These are phyloP conservation scores for Phengaris alcon DNA, from an alignment of 2,888 invertebrate genomes.

Conservation along the genomic window DNA sequence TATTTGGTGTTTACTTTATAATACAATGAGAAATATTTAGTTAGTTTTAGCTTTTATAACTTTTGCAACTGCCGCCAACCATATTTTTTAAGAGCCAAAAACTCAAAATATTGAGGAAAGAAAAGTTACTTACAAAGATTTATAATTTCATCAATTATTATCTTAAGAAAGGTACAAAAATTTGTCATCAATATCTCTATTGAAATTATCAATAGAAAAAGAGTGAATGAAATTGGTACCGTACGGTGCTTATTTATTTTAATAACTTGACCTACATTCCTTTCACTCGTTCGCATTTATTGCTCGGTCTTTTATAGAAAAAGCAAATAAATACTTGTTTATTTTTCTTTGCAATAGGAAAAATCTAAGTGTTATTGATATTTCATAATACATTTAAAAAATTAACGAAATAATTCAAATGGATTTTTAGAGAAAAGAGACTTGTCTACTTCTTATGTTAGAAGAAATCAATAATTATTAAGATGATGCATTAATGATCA, in stretches of 20 bases:
- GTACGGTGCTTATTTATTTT: constrained; percentile 22
- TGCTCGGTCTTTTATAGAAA: constrained; percentile 11
- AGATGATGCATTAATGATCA: too few relatives aligned
- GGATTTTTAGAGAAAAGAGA: too few relatives aligned
- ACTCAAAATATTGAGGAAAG: too few relatives aligned
- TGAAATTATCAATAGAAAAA: neutral
- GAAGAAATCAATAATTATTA: too few relatives aligned
- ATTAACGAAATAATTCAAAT: neutral
- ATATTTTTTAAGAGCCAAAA: too few relatives aligned
- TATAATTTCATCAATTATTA: neutral
- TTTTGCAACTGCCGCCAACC: too few relatives aligned
- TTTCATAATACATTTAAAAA: neutral
- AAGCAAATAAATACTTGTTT: constrained; percentile 19
- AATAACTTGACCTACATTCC: constrained; percentile 38
- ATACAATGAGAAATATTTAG: too few relatives aligned
- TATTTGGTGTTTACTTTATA: too few relatives aligned
- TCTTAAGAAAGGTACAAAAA: neutral
- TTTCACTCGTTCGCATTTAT: constrained; percentile 30
- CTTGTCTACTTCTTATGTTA: too few relatives aligned
- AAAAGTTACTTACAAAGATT: too few relatives aligned
- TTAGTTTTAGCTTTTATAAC: too few relatives aligned
- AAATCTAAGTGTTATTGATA: constrained; percentile 10
- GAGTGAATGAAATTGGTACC: constrained; percentile 11
- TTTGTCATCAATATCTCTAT: neutral
- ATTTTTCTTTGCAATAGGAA: constrained; percentile 5